phyloP scores from a whole-genome alignment of 2,797 vertebrate species.

The Coluber constrictor region DNA sequence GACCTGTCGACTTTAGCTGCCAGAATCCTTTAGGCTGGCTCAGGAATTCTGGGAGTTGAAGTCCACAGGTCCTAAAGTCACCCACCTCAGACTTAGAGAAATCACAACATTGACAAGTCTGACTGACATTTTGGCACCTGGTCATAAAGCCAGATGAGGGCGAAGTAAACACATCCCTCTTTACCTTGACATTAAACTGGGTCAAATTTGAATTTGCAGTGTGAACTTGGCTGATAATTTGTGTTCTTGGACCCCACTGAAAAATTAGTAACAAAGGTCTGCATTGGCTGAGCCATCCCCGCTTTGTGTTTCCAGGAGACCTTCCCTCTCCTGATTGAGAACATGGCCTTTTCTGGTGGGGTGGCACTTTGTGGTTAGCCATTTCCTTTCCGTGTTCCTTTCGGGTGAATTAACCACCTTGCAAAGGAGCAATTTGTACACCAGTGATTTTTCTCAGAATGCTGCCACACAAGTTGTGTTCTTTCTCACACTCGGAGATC shows the following conservation, averaged over 20 bases:
- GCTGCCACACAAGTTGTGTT: neutral
- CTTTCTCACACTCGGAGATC: conserved; percentile 10
- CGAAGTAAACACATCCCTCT: neutral
- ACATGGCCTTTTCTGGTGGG: neutral
- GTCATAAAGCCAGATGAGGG: neutral
- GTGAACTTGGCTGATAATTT: neutral
- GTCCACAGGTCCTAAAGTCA: neutral
- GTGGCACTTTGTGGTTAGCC: neutral
- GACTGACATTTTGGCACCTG: neutral
- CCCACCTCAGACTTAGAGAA: neutral
- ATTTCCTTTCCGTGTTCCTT: neutral
- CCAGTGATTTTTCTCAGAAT: neutral
- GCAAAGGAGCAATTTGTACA: neutral
- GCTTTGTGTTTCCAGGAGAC: neutral
- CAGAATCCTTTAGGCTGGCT: neutral
- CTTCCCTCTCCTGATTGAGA: neutral
- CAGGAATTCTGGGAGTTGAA: neutral
- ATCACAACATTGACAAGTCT: neutral
- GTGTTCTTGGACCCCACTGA: neutral
- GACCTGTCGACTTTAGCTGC: neutral
- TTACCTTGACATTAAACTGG: neutral
- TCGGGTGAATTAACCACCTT: neutral
- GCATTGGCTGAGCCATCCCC: neutral
- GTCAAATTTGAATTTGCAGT: no score
- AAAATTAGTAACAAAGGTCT: neutral